phyloP scores from a whole-genome alignment of 1,140 invertebrate genomes.

The Meteorus sp. region DNA sequence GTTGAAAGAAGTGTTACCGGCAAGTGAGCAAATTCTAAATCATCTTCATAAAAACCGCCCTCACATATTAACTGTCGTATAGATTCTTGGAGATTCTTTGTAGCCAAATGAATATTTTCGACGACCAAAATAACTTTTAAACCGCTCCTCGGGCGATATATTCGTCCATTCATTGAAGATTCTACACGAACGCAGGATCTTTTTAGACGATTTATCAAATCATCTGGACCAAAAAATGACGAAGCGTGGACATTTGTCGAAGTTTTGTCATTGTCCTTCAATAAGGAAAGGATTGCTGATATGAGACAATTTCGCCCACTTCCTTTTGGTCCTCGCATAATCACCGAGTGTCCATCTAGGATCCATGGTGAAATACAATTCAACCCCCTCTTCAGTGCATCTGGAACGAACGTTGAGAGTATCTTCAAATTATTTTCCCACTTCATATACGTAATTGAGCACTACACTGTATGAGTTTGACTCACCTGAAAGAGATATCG shows the following conservation, averaged over 20 bases:
- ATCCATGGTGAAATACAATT: slow-evolving; percentile 48
- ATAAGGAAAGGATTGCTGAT: slow-evolving; percentile 36
- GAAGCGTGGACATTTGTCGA: slow-evolving; percentile 43
- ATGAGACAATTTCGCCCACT: slow-evolving; percentile 52
- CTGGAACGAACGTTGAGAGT: not conserved
- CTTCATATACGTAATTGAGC: too few species aligned
- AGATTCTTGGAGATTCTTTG: slow-evolving; percentile 48
- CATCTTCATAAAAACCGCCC: slow-evolving; percentile 54
- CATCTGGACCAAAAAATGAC: slow-evolving; percentile 48
- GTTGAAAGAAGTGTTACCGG: slow-evolving; percentile 47
- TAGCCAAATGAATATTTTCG: slow-evolving; percentile 51
- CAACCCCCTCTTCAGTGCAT: slow-evolving; percentile 39
- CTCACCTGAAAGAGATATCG: slow-evolving; percentile 44
- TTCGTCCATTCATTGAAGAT: slow-evolving; percentile 47
- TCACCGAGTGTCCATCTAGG: slow-evolving; percentile 39
- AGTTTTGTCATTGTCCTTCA: slow-evolving; percentile 38
- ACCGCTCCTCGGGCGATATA: slow-evolving; percentile 50
- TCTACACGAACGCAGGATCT: slow-evolving; percentile 50
- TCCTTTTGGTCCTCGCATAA: slow-evolving; percentile 47
- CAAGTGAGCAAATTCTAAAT: slow-evolving; percentile 53
- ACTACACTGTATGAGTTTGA: too few species aligned
- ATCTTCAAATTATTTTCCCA: too few species aligned
- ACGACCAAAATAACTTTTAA: slow-evolving; percentile 45
- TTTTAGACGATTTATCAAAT: slow-evolving; percentile 47
- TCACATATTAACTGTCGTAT: slow-evolving; percentile 51